These are phyloP conservation scores for Dicroscelio sp. DNA, from an alignment of 2,888 invertebrate species.

Conservation along the genomic window DNA sequence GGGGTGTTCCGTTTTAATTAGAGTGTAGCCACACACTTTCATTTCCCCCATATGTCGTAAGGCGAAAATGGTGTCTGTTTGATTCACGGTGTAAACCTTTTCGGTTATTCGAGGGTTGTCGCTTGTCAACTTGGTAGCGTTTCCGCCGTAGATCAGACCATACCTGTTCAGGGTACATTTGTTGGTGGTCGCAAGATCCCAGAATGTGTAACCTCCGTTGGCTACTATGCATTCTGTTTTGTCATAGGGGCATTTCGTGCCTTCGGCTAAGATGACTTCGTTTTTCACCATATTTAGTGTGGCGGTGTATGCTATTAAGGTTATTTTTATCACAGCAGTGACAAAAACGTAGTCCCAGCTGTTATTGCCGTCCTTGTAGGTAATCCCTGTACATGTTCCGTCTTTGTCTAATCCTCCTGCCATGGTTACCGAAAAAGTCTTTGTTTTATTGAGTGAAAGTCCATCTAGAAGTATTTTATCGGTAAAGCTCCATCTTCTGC, in stretches of 20 bases:
- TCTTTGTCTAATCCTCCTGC: not conserved
- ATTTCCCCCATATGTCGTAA: slow-evolving; percentile 42
- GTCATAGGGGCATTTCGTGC: slow-evolving; percentile 44
- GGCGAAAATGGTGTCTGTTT: slow-evolving; percentile 74
- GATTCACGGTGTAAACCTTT: slow-evolving; percentile 60
- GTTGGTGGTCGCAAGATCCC: not conserved
- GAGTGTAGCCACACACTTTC: slow-evolving; percentile 28
- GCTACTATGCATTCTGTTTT: not conserved
- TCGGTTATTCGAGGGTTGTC: not conserved
- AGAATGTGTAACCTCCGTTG: not conserved
- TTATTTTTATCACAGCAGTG: no score
- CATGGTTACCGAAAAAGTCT: not conserved
- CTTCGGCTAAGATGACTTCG: not conserved
- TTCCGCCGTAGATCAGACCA: slow-evolving; percentile 77
- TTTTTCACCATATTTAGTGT: no score
- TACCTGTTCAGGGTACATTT: slow-evolving; percentile 69
- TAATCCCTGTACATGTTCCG: not conserved
- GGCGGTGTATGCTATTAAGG: no score
- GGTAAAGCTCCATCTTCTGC: no score
- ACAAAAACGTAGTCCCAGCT: no score
- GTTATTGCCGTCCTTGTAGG: not conserved
- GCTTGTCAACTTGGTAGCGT: slow-evolving; percentile 26
- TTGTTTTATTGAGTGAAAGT: not conserved
- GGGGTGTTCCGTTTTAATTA: slow-evolving; percentile 69
- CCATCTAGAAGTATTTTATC: no score